Conservation (phyloP, 2,797 vertebrate genomes). For the Remorina albescens region DNA sequence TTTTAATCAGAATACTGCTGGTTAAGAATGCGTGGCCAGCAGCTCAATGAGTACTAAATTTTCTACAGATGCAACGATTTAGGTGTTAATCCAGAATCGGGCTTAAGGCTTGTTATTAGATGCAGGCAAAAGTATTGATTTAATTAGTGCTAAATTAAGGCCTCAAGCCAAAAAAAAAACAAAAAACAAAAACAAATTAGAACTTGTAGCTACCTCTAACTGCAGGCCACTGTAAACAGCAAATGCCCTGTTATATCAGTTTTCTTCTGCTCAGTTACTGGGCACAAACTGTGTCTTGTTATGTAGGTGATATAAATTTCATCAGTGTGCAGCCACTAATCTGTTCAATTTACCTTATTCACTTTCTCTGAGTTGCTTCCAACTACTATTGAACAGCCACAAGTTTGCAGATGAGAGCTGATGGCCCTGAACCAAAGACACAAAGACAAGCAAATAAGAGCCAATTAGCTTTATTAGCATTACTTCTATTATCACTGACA, state of each 20-base stretch:
- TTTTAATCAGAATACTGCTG: not conserved
- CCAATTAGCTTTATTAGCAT: slow-evolving; percentile 26
- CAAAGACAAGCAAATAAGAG: slow-evolving; percentile 50
- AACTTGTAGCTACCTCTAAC: not conserved
- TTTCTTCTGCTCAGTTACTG: not conserved
- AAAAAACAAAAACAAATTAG: slow-evolving; percentile 27
- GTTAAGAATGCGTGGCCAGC: not conserved
- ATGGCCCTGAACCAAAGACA: slow-evolving; percentile 87
- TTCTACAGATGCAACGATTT: slow-evolving; percentile 1
- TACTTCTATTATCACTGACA: slow-evolving; percentile 20
- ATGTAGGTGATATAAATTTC: slow-evolving; percentile 23
- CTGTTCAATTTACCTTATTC: slow-evolving; percentile 91
- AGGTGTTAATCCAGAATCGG: slow-evolving; percentile 3
- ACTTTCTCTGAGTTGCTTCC: slow-evolving; percentile 98
- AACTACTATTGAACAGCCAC: slow-evolving; percentile 97
- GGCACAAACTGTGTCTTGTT: slow-evolving; percentile 2
- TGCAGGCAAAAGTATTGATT: slow-evolving; percentile 26
- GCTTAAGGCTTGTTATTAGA: slow-evolving; percentile 13
- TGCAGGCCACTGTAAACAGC: not conserved
- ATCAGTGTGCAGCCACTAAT: slow-evolving; percentile 35
- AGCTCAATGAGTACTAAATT: not conserved
- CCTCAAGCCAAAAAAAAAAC: slow-evolving; percentile 25
- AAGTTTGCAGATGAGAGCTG: slow-evolving; percentile 98
- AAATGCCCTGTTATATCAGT: not conserved
- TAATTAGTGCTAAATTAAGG: slow-evolving; percentile 29